These are phyloP conservation scores for Monochamus alternatus DNA, from an alignment of 2,888 invertebrate species.

Conservation along the genomic window DNA sequence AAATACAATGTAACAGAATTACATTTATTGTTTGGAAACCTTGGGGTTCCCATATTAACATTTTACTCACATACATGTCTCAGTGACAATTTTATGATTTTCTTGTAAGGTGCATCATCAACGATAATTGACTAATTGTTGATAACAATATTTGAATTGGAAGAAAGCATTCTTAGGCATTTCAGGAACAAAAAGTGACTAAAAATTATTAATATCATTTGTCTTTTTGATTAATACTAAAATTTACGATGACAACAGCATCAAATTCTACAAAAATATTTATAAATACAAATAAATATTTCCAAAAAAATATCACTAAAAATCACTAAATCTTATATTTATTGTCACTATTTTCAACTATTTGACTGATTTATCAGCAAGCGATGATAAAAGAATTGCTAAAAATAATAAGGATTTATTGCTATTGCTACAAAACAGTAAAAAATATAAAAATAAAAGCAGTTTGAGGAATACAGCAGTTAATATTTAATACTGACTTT, in stretches of 20 bases:
- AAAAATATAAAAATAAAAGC: slow-evolving; percentile 24
- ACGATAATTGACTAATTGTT: slow-evolving; percentile 3
- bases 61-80: slow-evolving; percentile 1
- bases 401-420: slow-evolving; percentile 23
- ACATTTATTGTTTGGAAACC: neutral
- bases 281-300: slow-evolving; percentile 16
- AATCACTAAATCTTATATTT: slow-evolving; percentile 10
- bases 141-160: neutral
- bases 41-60: neutral
- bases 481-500: slow-evolving; percentile 31
- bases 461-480: neutral
- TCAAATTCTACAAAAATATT: slow-evolving; percentile 1
- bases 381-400: slow-evolving; percentile 9
- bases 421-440: slow-evolving; percentile 25
- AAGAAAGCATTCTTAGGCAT: neutral
- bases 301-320: slow-evolving; percentile 22
- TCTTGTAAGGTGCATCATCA: neutral
- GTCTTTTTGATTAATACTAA: slow-evolving; percentile 17
- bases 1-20: neutral
- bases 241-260: slow-evolving; percentile 5
- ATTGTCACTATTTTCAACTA: slow-evolving; percentile 33
- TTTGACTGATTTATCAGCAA: slow-evolving; percentile 5
- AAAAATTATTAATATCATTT: slow-evolving; percentile 2
- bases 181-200: neutral
- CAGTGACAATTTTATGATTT: neutral